Percentiles rank a stretch among this genome's conserved stretches.
Conservation (phyloP, 2,888 invertebrate genomes). For the Phymatocera aterrima region DNA sequence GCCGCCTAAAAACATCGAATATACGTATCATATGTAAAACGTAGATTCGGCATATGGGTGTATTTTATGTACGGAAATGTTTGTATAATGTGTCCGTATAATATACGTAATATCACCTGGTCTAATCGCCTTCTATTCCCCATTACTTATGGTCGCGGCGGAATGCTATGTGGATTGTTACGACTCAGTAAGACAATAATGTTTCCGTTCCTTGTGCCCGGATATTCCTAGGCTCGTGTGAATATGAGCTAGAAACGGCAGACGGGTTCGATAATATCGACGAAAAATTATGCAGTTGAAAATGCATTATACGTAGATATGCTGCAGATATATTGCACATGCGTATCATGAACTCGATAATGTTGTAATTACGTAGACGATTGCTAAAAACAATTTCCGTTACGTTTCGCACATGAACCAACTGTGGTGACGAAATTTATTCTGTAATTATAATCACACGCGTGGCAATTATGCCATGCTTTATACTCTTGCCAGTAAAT, state of each 20-base stretch:
- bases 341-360: conserved; percentile 4
- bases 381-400: neutral
- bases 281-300: neutral
- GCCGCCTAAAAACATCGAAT: conserved; percentile 18
- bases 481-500: neutral
- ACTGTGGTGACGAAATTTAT: no score
- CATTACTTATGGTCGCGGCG: neutral
- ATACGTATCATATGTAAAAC: neutral
- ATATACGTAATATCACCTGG: neutral
- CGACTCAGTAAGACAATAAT: neutral
- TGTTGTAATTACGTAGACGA: neutral
- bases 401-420: no score
- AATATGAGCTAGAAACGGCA: neutral
- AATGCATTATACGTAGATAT: no score
- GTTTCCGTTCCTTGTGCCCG: neutral
- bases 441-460: neutral
- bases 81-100: neutral
- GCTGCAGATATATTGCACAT: no score
- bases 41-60: neutral
- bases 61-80: neutral
- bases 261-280: conserved; percentile 9
- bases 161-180: neutral
- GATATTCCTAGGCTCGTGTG: no score
- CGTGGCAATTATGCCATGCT: neutral
- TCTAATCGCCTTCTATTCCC: neutral